A percentile compares a stretch with the other conserved stretches of the same genome.
phyloP scores from a whole-genome alignment of 2,888 invertebrate genomes.

The Hemithea aestivaria region DNA sequence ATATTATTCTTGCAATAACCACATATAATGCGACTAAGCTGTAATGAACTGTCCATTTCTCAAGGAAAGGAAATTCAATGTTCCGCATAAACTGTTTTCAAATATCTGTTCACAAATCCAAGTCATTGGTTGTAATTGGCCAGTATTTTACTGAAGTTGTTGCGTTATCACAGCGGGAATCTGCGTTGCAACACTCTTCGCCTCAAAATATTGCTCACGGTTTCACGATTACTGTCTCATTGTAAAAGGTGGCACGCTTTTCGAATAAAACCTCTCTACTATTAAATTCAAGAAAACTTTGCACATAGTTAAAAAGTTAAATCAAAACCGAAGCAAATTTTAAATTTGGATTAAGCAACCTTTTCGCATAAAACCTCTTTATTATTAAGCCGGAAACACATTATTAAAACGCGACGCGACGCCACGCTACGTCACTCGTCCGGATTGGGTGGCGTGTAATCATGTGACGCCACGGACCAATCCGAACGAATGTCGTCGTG shows the following conservation, averaged over 20 bases:
- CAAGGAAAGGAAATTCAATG: neutral
- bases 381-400: no score
- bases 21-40: no score
- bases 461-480: no score
- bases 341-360: no score
- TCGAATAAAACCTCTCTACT: neutral
- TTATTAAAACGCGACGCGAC: no score
- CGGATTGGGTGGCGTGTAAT: no score
- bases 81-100: neutral
- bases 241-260: neutral
- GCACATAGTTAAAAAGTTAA: no score
- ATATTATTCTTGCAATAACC: no score
- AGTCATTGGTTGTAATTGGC: slow-evolving; percentile 11
- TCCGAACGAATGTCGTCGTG: no score
- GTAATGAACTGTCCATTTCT: neutral
- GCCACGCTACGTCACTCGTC: no score
- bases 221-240: slow-evolving; percentile 15
- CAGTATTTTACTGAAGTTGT: slow-evolving; percentile 16
- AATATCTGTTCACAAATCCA: slow-evolving; percentile 7
- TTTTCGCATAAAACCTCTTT: neutral
- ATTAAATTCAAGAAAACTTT: neutral
- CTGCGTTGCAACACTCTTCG: slow-evolving; percentile 14
- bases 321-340: no score
- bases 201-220: slow-evolving; percentile 16
- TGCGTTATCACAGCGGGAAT: slow-evolving; percentile 16